phyloP scores from a whole-genome alignment of 1,140 invertebrate genomes.

The Nilaparvata lugens region DNA sequence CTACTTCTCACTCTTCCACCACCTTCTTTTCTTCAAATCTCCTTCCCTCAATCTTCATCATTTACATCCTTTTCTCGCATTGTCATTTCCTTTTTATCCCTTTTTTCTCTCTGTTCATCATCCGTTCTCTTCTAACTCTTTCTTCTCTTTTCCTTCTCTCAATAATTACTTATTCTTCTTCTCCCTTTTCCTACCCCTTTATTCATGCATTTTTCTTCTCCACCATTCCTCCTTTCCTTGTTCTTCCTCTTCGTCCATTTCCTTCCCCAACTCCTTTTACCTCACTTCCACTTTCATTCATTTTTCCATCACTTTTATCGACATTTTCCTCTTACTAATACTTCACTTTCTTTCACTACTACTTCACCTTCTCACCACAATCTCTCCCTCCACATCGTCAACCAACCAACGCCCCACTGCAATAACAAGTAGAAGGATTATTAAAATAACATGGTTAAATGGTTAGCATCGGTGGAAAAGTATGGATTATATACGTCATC shows the following conservation, averaged over 20 bases:
- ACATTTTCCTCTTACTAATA: no score
- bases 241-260: conserved; percentile 33
- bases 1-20: not conserved
- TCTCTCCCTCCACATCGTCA: no score
- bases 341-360: no score
- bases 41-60: conserved; percentile 26
- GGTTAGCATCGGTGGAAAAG: no score
- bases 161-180: conserved; percentile 34
- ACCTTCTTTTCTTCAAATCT: conserved; percentile 31
- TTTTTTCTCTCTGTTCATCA: conserved; percentile 47
- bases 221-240: conserved; percentile 34
- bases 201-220: conserved; percentile 33
- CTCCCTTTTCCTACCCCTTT: conserved; percentile 37
- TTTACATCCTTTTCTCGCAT: conserved; percentile 8
- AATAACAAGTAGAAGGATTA: no score
- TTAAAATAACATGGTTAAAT: no score
- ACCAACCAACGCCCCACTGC: conserved; percentile 13
- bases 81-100: conserved; percentile 24
- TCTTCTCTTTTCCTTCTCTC: conserved; percentile 50
- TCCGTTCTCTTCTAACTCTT: conserved; percentile 31
- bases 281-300: conserved; percentile 29
- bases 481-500: no score
- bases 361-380: no score
- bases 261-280: conserved; percentile 29
- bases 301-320: no score